Evolutionary conservation across 2,113 vertebrate species (phyloP), one percentile per base, ranked within the genome.

Genomic region (Ranitomeya variabilis): DNA sequence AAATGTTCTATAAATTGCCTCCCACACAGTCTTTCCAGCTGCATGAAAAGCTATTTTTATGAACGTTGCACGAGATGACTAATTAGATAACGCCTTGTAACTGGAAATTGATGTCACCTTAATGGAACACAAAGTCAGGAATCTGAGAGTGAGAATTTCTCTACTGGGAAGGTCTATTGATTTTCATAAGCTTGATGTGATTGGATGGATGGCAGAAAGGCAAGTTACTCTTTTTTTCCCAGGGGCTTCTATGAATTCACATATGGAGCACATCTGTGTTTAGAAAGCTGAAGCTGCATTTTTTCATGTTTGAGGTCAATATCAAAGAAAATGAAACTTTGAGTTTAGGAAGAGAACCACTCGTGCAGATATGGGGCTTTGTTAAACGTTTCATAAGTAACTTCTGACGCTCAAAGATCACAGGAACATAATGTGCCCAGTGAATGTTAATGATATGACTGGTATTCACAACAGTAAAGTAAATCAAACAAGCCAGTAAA

Each of bases 291-390:
- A 92, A 91, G 86, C 0, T 0, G 76, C 91, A 92, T 92, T 92
- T 91, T 85, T 93, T 85, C 85, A 89, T 87, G 91, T 76, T 90
- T 92, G 89, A 91, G 91, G 90, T 88, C 92, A 90, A 89, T 92
- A 92, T 92, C 93, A 88, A 92, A 94, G 90, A 90, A 94, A 93
- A 91, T 80, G 86, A 89, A 92, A 93, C 88, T 90, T 87, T 89
- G 91, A 91, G 79, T 85, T 66, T 76, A 19, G 4, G 91, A 81
- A 92, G 91, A 87, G 92, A 92, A 92, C 87, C 90, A 82, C 73
- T 77, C 6, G 16, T 55, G 59, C 57, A 80, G 86, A 87, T 55
- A 71, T 14, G 57, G 4, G 9, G 78, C 80, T 80, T 87, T 87
- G n/a, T 87, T 80, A 31, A 76, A 87, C 16, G 7, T 67, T 69